These are phyloP conservation scores for Pteromalus puparum DNA, from an alignment of 1,140 invertebrate genomes.

Conservation along the genomic window DNA sequence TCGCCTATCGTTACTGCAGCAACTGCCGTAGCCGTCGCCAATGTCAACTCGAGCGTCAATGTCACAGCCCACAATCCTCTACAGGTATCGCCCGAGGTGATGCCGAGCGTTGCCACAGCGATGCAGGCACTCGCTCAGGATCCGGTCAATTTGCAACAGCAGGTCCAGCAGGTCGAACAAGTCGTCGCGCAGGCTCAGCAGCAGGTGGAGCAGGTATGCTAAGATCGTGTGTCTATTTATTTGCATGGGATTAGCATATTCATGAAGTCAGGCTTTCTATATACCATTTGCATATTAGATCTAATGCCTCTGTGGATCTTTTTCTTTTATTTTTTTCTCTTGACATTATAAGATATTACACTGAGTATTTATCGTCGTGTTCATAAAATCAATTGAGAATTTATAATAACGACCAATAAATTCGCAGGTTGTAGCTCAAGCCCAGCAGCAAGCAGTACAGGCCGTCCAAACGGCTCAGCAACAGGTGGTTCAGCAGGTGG, in stretches of 20 bases:
- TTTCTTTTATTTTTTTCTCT: too few relatives aligned
- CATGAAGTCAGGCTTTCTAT: too few relatives aligned
- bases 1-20: slow-evolving; percentile 74
- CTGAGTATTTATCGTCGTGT: too few relatives aligned
- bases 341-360: too few relatives aligned
- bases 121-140: slow-evolving; percentile 58
- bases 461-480: slow-evolving; percentile 73
- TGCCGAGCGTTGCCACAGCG: slow-evolving; percentile 55
- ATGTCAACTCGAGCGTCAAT: slow-evolving; percentile 51
- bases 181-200: slow-evolving; percentile 71
- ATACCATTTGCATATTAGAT: too few relatives aligned
- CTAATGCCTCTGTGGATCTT: too few relatives aligned
- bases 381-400: too few relatives aligned
- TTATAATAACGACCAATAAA: not conserved
- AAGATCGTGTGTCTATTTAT: not conserved
- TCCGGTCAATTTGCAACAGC: slow-evolving; percentile 68
- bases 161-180: slow-evolving; percentile 72
- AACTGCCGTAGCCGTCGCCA: slow-evolving; percentile 44
- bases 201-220: slow-evolving; percentile 69
- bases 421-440: slow-evolving; percentile 67
- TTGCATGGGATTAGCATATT: too few relatives aligned
- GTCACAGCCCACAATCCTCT: slow-evolving; percentile 62
- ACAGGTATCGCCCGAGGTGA: slow-evolving; percentile 64
- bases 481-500: slow-evolving; percentile 71
- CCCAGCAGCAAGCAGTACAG: slow-evolving; percentile 70